Percentiles rank a stretch among this genome's conserved stretches.
Conservation (phyloP, 2,888 invertebrate species). For the Hartigia nigra region DNA sequence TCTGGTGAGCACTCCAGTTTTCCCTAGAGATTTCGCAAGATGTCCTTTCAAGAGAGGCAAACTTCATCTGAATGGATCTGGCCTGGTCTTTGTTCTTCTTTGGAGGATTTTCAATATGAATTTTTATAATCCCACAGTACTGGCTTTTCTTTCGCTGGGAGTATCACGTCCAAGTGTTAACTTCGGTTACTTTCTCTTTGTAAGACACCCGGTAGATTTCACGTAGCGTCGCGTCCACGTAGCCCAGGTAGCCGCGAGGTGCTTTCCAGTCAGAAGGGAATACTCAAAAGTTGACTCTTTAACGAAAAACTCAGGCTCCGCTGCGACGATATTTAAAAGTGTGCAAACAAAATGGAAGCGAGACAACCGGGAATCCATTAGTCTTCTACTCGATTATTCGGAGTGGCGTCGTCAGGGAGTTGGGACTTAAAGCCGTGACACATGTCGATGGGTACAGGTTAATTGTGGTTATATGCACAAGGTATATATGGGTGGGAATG, state of each 20-base stretch:
- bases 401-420: constrained; percentile 34
- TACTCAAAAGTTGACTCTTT: constrained; percentile 3
- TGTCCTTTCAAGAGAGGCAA: neutral
- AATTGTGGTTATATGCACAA: neutral
- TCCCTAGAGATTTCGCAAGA: neutral
- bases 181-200: neutral
- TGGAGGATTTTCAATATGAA: neutral
- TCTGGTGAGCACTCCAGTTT: neutral
- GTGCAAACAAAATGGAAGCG: constrained; percentile 46
- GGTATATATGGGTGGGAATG: neutral
- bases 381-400: constrained; percentile 47
- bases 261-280: neutral
- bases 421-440: neutral
- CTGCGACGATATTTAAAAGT: constrained; percentile 46
- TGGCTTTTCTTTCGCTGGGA: neutral
- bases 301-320: constrained; percentile 3
- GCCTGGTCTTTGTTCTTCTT: neutral
- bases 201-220: constrained; percentile 7
- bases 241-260: constrained; percentile 1
- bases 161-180: neutral
- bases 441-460: neutral
- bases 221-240: constrained; percentile 6
- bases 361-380: constrained; percentile 43
- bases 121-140: neutral
- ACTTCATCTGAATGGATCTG: neutral